Evolutionary conservation across 2,888 invertebrate species (phyloP).

Genomic region (Ophion obscuratus): DNA sequence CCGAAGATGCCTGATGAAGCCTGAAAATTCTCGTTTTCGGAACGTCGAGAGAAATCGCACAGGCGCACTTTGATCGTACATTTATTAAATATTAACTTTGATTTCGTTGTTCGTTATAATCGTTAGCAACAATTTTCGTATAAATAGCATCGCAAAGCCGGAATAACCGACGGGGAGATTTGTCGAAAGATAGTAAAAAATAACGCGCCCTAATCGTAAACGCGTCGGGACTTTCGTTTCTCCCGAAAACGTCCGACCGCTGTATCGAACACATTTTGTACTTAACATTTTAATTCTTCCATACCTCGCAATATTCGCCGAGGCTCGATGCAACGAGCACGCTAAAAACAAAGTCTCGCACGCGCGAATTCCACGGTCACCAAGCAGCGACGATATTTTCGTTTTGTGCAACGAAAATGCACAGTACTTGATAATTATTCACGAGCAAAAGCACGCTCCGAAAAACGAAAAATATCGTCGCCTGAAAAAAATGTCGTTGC

Average conservation of each 20-base stretch:
- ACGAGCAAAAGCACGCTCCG: too few relatives aligned
- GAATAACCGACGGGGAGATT: conserved; percentile 47
- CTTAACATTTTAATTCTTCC: conserved; percentile 55
- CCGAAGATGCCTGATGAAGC: not conserved
- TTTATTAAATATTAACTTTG: conserved; percentile 58
- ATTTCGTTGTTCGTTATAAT: conserved; percentile 56
- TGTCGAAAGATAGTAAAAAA: conserved; percentile 53
- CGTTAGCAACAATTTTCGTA: conserved; percentile 53
- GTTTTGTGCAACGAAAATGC: too few relatives aligned
- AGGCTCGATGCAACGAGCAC: conserved; percentile 15
- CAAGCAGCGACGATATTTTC: too few relatives aligned
- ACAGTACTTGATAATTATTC: too few relatives aligned
- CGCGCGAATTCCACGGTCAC: too few relatives aligned
- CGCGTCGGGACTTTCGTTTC: conserved; percentile 27
- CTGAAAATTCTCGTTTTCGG: not conserved
- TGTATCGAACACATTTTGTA: conserved; percentile 66
- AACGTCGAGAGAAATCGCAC: not conserved
- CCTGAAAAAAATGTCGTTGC: too few relatives aligned
- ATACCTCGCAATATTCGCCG: not conserved
- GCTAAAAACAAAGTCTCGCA: not conserved
- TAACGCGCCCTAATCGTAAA: conserved; percentile 26
- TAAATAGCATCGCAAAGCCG: conserved; percentile 51
- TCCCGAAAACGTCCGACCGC: conserved; percentile 31
- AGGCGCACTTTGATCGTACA: conserved; percentile 42
- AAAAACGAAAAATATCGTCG: too few relatives aligned